A percentile compares a stretch with the other conserved stretches of the same genome.
Evolutionary conservation across 2,113 vertebrate species (phyloP).

Genomic region (Melanerpes aurifrons): DNA sequence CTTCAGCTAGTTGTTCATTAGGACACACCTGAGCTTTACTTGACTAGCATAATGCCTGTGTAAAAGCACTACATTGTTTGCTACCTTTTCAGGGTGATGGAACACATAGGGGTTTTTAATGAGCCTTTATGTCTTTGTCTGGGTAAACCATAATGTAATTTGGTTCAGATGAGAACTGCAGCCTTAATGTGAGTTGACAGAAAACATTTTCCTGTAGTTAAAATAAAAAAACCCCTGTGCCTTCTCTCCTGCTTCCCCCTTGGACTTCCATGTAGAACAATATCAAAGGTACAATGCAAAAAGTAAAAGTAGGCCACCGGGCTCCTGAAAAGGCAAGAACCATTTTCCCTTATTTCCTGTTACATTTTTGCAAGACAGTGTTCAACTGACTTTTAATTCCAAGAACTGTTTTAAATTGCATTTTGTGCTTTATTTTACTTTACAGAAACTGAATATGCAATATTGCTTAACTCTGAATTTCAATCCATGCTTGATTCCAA

Average conservation of each 20-base stretch:
- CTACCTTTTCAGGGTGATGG: not conserved
- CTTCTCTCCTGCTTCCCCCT: not conserved
- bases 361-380: not conserved
- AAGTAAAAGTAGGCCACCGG: not conserved
- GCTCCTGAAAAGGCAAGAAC: not conserved
- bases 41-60: accelerated
- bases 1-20: not conserved
- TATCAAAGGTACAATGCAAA: not conserved
- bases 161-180: not conserved
- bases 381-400: not conserved
- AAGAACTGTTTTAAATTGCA: not conserved
- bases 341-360: not conserved
- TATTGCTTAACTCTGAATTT: not conserved
- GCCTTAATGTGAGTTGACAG: not conserved
- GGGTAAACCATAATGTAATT: not conserved
- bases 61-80: not conserved
- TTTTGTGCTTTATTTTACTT: not conserved
- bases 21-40: not conserved
- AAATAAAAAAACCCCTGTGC: not conserved
- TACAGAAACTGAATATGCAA: not conserved
- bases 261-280: not conserved
- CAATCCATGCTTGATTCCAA: not conserved
- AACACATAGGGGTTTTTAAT: not conserved
- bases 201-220: not conserved
- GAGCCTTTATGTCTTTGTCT: not conserved